Percentiles rank a stretch among this genome's conserved stretches.
These are phyloP conservation scores for Vultur gryphus DNA, from an alignment of 2,797 vertebrate genomes.

Conservation along the genomic window DNA sequence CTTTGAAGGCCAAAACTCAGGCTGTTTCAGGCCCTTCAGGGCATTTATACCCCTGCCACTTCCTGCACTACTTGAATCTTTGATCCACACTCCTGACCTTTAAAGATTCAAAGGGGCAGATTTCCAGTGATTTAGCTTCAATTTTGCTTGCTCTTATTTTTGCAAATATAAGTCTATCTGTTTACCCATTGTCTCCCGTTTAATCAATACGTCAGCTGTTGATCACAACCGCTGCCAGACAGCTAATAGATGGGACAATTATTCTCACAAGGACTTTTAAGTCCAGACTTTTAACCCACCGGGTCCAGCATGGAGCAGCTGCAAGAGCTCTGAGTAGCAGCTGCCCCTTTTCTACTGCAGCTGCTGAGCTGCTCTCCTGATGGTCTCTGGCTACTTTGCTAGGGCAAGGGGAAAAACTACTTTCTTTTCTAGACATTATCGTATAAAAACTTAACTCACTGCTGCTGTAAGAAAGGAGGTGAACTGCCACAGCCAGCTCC, in stretches of 20 bases:
- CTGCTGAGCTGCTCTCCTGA: neutral
- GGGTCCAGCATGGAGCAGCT: slow-evolving; percentile 10
- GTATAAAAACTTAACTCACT: neutral
- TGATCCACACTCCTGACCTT: neutral
- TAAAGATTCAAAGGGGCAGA: neutral
- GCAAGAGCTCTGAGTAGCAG: slow-evolving; percentile 45
- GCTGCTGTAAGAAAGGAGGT: neutral
- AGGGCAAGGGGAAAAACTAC: neutral
- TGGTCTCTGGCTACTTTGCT: neutral
- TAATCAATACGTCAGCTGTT: slow-evolving; percentile 68
- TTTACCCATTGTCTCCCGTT: slow-evolving; percentile 19
- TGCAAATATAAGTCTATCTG: slow-evolving; percentile 51
- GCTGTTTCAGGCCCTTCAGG: neutral
- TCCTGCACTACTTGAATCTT: neutral
- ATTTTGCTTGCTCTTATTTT: neutral
- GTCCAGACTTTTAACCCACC: slow-evolving; percentile 45
- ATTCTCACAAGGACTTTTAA: slow-evolving; percentile 53
- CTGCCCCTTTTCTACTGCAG: slow-evolving; percentile 28
- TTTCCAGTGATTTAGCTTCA: neutral
- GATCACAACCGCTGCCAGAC: slow-evolving; percentile 23
- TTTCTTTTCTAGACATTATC: neutral
- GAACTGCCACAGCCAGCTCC: neutral
- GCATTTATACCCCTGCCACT: neutral
- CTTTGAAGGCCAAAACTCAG: slow-evolving; percentile 4
- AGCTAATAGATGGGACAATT: slow-evolving; percentile 34